Conservation (phyloP, 30 jellyfish, hydroid and myxozoan species). For the Catostylus mosaicus region DNA sequence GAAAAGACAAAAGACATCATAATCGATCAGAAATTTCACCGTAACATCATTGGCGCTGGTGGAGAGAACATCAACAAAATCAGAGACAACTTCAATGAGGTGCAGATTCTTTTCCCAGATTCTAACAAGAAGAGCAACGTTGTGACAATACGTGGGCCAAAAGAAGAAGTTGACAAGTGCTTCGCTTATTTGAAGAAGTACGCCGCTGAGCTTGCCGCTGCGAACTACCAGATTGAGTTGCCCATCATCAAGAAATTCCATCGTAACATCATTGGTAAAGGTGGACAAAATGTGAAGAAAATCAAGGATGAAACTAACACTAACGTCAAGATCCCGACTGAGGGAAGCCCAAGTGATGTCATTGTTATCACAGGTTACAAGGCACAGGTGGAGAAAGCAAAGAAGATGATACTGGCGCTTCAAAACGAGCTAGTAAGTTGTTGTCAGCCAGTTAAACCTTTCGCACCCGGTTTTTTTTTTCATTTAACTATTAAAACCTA, state of each 20-base stretch:
- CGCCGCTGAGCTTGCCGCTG: constrained; percentile 85
- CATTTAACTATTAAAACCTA: too few species aligned
- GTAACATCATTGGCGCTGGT: constrained; percentile 89
- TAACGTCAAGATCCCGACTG: constrained; percentile 84
- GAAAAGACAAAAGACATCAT: constrained; percentile 94
- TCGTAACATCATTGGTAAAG: constrained; percentile 89
- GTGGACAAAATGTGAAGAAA: constrained; percentile 85
- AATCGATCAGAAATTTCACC: constrained; percentile 89
- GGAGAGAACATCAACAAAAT: constrained; percentile 88
- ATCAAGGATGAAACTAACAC: constrained; percentile 93
- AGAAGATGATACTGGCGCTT: constrained; percentile 81
- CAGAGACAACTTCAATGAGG: constrained; percentile 86
- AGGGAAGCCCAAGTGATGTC: constrained; percentile 87
- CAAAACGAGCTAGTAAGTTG: constrained; percentile 82
- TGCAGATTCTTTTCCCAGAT: constrained; percentile 93
- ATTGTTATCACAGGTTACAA: constrained; percentile 88
- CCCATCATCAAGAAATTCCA: constrained; percentile 94
- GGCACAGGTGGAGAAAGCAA: constrained; percentile 85
- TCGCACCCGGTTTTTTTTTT: too few species aligned
- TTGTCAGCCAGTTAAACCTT: too few species aligned
- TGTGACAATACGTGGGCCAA: constrained; percentile 96
- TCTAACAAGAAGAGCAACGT: constrained; percentile 87
- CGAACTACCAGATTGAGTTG: constrained; percentile 82
- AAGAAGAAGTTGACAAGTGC: constrained; percentile 94
- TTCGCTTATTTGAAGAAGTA: constrained; percentile 83